These are phyloP conservation scores for Avahi laniger DNA, from an alignment of 2,797 vertebrate species.

Conservation along the genomic window DNA sequence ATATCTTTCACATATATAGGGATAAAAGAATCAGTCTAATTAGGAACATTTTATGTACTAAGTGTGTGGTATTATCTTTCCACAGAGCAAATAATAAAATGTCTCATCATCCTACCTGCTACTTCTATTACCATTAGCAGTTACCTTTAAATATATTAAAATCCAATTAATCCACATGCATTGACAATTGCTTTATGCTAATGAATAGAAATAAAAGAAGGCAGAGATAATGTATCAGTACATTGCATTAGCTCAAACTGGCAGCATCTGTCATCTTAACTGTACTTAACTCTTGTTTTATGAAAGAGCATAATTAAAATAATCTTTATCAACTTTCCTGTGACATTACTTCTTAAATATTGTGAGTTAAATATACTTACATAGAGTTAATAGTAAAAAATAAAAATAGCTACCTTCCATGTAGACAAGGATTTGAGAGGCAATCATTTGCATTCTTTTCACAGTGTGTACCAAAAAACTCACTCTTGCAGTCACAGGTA, in stretches of 20 bases:
- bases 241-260: constrained; percentile 83
- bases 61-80: background rate
- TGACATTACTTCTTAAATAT: constrained; percentile 77
- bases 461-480: constrained; percentile 87
- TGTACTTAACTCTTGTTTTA: constrained; percentile 70
- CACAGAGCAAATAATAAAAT: constrained; percentile 39
- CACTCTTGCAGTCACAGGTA: constrained; percentile 86
- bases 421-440: constrained; percentile 89
- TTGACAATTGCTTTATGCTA: constrained; percentile 80
- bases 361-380: constrained; percentile 70
- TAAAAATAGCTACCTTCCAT: constrained; percentile 87
- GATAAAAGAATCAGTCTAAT: background rate
- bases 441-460: constrained; percentile 89
- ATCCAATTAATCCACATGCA: constrained; percentile 80
- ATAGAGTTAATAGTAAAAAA: constrained; percentile 70
- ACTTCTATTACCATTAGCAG: constrained; percentile 49
- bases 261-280: constrained; percentile 83
- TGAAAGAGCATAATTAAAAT: constrained; percentile 83
- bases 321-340: constrained; percentile 78
- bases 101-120: constrained; percentile 55
- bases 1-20: background rate
- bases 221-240: constrained; percentile 82
- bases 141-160: constrained; percentile 80
- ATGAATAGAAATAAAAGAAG: constrained; percentile 84
- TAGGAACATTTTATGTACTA: constrained; percentile 26